These are phyloP conservation scores for Xestoiulus laeticollis DNA, from an alignment of 2,888 invertebrate genomes.

Conservation along the genomic window DNA sequence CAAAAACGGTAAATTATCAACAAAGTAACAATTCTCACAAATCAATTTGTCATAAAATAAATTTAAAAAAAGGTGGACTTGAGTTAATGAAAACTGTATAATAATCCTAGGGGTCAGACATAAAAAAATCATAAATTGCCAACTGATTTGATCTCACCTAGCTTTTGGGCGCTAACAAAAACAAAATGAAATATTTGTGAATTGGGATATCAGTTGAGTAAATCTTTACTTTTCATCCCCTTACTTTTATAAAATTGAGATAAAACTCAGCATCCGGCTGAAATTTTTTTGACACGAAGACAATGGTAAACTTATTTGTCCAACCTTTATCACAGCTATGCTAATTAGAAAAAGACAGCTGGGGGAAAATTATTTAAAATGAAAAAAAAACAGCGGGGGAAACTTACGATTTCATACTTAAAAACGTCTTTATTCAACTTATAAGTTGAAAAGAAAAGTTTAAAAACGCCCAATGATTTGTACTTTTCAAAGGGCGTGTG, in stretches of 20 bases:
- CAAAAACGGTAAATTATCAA: too few species aligned
- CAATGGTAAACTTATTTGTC: slow-evolving; percentile 41
- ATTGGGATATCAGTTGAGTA: neutral
- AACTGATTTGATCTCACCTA: slow-evolving; percentile 1
- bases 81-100: neutral
- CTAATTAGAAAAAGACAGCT: slow-evolving; percentile 31
- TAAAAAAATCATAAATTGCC: neutral
- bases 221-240: slow-evolving; percentile 5
- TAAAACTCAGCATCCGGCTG: slow-evolving; percentile 31
- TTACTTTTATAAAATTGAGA: neutral
- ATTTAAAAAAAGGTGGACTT: neutral
- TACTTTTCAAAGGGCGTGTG: slow-evolving; percentile 16
- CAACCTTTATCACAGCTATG: slow-evolving; percentile 1
- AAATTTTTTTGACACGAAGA: slow-evolving; percentile 16
- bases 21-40: neutral
- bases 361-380: slow-evolving; percentile 17
- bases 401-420: slow-evolving; percentile 12
- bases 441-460: neutral
- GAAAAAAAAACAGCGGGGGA: neutral
- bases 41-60: neutral
- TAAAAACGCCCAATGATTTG: slow-evolving; percentile 24
- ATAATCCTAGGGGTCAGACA: neutral
- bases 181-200: neutral
- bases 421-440: slow-evolving; percentile 24
- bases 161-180: neutral